Conservation (phyloP, 2,797 vertebrate species). For the Micropoecilia bifurca region DNA sequence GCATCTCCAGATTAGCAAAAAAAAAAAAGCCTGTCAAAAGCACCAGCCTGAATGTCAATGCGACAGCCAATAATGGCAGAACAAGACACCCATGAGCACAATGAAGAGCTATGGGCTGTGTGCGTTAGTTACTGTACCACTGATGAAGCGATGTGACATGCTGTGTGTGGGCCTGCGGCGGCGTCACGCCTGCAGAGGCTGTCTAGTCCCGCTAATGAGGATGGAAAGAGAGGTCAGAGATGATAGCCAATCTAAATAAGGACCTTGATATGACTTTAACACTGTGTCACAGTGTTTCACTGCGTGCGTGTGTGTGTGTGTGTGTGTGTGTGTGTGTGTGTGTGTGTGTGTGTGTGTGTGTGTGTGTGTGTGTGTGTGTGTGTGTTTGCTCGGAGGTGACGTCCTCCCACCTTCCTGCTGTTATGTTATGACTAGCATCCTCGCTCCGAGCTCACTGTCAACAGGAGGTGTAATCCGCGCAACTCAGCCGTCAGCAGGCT, state of each 20-base stretch:
- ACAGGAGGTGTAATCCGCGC: constrained; percentile 70
- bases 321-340: constrained; percentile 45
- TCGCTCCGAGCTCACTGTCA: constrained; percentile 70
- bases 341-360: constrained; percentile 51
- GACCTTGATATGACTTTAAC: constrained; percentile 80
- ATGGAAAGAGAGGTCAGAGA: constrained; percentile 77
- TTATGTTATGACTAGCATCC: constrained; percentile 78
- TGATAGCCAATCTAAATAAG: constrained; percentile 78
- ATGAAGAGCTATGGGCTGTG: constrained; percentile 50
- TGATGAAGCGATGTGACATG: constrained; percentile 74
- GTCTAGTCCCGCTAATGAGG: constrained; percentile 76
- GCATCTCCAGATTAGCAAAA: constrained; percentile 46
- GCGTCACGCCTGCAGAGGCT: constrained; percentile 62
- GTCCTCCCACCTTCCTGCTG: constrained; percentile 78
- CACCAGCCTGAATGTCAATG: constrained; percentile 52
- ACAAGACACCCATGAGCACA: constrained; percentile 39
- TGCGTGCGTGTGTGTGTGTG: constrained; percentile 50
- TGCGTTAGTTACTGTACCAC: constrained; percentile 61
- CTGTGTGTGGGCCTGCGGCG: constrained; percentile 69
- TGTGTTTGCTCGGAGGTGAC: constrained; percentile 67
- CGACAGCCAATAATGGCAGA: constrained; percentile 58
- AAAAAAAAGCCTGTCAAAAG: constrained; percentile 24
- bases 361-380: constrained; percentile 43
- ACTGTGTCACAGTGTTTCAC: constrained; percentile 69
- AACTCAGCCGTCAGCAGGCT: constrained; percentile 61